Conservation (phyloP, 2,888 invertebrate species). For the Eugnorisma glareosa region DNA sequence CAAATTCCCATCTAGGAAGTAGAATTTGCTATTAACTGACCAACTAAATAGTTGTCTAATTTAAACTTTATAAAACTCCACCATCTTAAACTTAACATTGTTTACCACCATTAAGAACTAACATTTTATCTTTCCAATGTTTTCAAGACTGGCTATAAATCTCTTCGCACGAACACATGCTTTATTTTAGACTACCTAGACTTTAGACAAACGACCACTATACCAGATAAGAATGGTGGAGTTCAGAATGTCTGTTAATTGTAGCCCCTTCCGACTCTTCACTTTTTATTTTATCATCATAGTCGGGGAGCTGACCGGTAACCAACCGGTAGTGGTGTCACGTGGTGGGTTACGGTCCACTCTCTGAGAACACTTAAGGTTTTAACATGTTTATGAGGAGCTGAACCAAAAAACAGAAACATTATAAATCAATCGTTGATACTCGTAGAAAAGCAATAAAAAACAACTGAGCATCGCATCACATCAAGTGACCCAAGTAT, state of each 20-base stretch:
- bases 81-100: slow-evolving; percentile 38
- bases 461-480: not conserved
- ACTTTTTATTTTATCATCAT: slow-evolving; percentile 49
- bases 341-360: not conserved
- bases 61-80: slow-evolving; percentile 21
- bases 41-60: slow-evolving; percentile 10
- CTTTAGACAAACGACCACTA: slow-evolving; percentile 49
- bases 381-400: not conserved
- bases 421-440: not conserved
- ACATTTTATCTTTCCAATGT: slow-evolving; percentile 55
- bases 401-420: not conserved
- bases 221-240: slow-evolving; percentile 47
- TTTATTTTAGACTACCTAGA: slow-evolving; percentile 44
- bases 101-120: slow-evolving; percentile 56
- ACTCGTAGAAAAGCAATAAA: too few species aligned
- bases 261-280: slow-evolving; percentile 11
- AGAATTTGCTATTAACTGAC: not conserved
- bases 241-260: slow-evolving; percentile 54
- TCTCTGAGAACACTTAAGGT: not conserved
- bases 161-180: slow-evolving; percentile 56
- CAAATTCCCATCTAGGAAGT: not conserved
- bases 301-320: not conserved
- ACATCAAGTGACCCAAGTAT: not conserved
- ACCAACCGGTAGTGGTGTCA: not conserved
- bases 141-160: slow-evolving; percentile 56